Evolutionary conservation across 2,113 vertebrate species (phyloP).

Genomic region (Eublepharis macularius): DNA sequence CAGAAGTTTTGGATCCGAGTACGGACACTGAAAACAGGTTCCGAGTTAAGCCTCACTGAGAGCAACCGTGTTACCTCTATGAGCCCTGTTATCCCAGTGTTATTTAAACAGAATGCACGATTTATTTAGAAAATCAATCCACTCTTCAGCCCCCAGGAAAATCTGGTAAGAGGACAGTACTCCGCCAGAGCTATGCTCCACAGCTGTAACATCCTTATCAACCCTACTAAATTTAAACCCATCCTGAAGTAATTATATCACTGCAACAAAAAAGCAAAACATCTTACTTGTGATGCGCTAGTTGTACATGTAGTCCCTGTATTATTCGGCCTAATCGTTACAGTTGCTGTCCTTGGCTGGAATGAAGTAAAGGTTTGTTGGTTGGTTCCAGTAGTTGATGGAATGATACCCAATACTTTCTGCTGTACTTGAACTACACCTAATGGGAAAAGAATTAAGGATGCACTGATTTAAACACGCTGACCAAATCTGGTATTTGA

Average conservation of each 20-base stretch:
- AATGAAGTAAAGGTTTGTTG: slow-evolving; percentile 93
- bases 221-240: neutral
- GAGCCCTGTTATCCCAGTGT: neutral
- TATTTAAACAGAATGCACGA: neutral
- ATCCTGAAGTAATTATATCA: neutral
- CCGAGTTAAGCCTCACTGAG: neutral
- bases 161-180: neutral
- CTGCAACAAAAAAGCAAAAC: neutral
- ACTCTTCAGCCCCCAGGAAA: neutral
- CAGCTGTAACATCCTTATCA: neutral
- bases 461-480: neutral
- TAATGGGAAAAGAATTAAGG: slow-evolving; percentile 61
- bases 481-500: neutral
- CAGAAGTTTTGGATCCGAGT: neutral
- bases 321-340: slow-evolving; percentile 89
- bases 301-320: slow-evolving; percentile 74
- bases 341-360: slow-evolving; percentile 90
- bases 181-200: neutral
- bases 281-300: slow-evolving; percentile 80
- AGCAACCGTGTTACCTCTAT: neutral
- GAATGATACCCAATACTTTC: slow-evolving; percentile 94
- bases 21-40: neutral
- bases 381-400: slow-evolving; percentile 87
- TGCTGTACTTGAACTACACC: slow-evolving; percentile 89
- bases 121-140: neutral